Evolutionary conservation across 2,113 vertebrate species (phyloP).

Genomic region (Colaptes auratus): DNA sequence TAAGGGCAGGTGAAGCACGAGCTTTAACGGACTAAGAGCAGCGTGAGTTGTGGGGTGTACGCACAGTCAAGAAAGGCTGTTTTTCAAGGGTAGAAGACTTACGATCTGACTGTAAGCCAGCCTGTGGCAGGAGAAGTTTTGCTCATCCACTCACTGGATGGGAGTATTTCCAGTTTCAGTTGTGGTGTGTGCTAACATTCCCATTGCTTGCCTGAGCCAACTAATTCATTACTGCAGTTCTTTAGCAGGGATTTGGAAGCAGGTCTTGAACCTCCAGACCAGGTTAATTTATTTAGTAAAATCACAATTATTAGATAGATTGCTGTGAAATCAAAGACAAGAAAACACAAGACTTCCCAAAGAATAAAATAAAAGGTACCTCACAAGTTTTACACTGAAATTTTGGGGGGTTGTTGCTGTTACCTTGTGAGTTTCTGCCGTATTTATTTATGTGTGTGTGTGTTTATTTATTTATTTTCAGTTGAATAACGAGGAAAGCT

Average conservation of each 20-base stretch:
- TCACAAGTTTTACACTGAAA: neutral
- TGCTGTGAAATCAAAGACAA: neutral
- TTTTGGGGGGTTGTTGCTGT: neutral
- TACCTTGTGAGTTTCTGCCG: neutral
- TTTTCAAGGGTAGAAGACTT: neutral
- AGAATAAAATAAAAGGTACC: neutral
- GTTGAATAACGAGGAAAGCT: neutral
- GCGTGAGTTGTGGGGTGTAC: fast-evolving
- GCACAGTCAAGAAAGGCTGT: neutral
- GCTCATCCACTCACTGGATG: neutral
- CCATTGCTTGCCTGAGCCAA: fast-evolving
- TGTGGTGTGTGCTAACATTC: neutral
- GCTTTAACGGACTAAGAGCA: neutral
- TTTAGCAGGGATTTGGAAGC: neutral
- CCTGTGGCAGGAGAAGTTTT: neutral
- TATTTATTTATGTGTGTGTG: neutral
- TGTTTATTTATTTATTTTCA: neutral
- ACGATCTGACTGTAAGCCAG: neutral
- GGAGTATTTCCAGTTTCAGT: neutral
- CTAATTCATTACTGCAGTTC: neutral
- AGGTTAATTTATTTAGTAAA: neutral
- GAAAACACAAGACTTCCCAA: neutral
- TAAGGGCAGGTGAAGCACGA: neutral
- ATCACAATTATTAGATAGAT: neutral
- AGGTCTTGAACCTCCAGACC: neutral